phyloP scores from a whole-genome alignment of 2,113 vertebrate species.

The Sinocyclocheilus anophthalmus region DNA sequence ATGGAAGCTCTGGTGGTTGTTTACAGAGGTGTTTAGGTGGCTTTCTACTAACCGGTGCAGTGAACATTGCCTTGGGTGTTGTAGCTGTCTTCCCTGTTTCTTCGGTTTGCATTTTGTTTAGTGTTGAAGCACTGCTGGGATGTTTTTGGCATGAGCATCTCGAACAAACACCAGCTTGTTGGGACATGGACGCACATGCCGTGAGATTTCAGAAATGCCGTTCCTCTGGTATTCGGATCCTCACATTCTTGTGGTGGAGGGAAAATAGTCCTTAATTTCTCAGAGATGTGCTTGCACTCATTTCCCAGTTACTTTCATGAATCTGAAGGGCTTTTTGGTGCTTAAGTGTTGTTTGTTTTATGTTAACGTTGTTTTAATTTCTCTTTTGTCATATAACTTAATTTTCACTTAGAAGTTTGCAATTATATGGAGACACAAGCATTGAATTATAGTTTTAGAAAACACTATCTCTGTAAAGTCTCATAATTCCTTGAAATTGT shows the following conservation, averaged over 20 bases:
- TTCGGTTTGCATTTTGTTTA: conserved; percentile 44
- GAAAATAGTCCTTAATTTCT: conserved; percentile 40
- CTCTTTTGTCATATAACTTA: too few species aligned
- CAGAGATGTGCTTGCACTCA: not conserved
- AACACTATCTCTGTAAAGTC: not conserved
- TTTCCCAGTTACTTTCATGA: not conserved
- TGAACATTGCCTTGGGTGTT: conserved; percentile 52
- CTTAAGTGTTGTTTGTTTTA: not conserved
- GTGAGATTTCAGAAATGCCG: conserved; percentile 40
- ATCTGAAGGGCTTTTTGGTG: not conserved
- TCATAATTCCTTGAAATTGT: too few species aligned
- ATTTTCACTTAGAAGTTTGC: not conserved
- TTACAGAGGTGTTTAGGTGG: conserved; percentile 32
- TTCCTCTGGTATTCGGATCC: conserved; percentile 47
- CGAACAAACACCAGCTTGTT: conserved; percentile 59
- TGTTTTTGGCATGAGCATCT: conserved; percentile 60
- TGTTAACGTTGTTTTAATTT: not conserved
- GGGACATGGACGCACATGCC: conserved; percentile 55
- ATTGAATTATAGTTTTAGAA: not conserved
- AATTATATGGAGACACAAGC: not conserved
- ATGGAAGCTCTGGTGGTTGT: conserved; percentile 62
- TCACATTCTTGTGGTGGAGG: conserved; percentile 64
- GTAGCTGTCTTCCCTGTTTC: conserved; percentile 30
- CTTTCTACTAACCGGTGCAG: conserved; percentile 64
- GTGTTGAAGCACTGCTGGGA: conserved; percentile 30